A percentile compares a stretch with the other conserved stretches of the same genome.
These are phyloP conservation scores for Polydrusus pterygomalis DNA, from an alignment of 2,888 invertebrate genomes.

Conservation along the genomic window DNA sequence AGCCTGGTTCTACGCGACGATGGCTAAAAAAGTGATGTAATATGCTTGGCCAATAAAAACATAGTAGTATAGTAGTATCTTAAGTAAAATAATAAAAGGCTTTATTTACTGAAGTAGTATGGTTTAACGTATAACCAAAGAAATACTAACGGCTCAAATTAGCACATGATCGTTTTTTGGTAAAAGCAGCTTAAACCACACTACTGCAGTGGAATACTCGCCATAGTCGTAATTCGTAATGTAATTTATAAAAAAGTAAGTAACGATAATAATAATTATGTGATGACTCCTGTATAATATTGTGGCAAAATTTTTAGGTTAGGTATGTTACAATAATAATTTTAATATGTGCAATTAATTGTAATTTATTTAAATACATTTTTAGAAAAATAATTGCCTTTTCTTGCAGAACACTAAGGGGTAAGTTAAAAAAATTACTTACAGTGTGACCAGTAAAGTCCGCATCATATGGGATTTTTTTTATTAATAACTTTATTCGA, in stretches of 20 bases:
- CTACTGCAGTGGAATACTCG: background rate
- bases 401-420: background rate
- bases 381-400: background rate
- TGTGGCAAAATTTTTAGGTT: conserved; percentile 27
- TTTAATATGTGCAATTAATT: conserved; percentile 33
- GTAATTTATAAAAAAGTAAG: conserved; percentile 15
- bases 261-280: conserved; percentile 10
- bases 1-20: too few relatives aligned
- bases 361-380: conserved; percentile 34
- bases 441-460: too few relatives aligned
- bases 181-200: background rate
- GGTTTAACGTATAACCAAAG: too few relatives aligned
- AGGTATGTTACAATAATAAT: conserved; percentile 9
- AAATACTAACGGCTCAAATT: too few relatives aligned
- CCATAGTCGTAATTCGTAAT: background rate
- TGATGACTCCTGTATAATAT: conserved; percentile 38
- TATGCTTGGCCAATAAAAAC: background rate
- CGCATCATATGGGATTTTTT: too few relatives aligned
- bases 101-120: background rate
- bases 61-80: background rate
- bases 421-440: too few relatives aligned
- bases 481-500: too few relatives aligned
- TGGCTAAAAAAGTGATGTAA: background rate
- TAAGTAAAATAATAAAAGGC: conserved; percentile 2
- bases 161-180: too few relatives aligned